A percentile compares a stretch with the other conserved stretches of the same genome.
These are phyloP conservation scores for Seira ritae DNA, from an alignment of 2,888 invertebrate species.

Conservation along the genomic window DNA sequence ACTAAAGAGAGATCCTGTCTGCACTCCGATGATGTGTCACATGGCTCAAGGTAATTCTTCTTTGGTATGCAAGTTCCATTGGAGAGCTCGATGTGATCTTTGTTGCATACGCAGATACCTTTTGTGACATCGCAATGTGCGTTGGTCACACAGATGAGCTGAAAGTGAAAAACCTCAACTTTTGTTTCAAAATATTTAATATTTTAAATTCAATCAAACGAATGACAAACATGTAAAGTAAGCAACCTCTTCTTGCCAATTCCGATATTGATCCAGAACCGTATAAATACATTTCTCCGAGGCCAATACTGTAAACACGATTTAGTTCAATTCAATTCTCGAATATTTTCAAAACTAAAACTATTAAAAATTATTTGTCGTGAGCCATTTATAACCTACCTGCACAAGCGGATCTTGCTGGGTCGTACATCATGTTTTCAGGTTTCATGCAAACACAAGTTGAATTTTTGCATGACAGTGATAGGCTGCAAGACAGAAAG, in stretches of 20 bases:
- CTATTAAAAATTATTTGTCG: no score
- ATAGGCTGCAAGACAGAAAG: slow-evolving; percentile 30
- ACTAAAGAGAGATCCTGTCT: slow-evolving; percentile 35
- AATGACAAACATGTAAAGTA: no score
- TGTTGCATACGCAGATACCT: slow-evolving; percentile 51
- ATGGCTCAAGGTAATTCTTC: slow-evolving; percentile 33
- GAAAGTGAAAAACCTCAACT: no score
- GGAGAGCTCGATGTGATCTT: slow-evolving; percentile 43
- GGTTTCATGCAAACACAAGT: slow-evolving; percentile 57
- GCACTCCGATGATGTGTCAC: slow-evolving; percentile 45
- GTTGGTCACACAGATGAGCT: slow-evolving; percentile 46
- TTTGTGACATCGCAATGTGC: slow-evolving; percentile 40
- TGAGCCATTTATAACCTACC: no score
- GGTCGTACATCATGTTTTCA: slow-evolving; percentile 52
- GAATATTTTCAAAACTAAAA: no score
- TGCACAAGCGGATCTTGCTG: not conserved
- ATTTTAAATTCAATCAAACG: no score
- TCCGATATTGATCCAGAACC: slow-evolving; percentile 49
- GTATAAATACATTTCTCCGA: slow-evolving; percentile 60
- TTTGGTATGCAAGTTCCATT: slow-evolving; percentile 58
- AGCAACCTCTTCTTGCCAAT: slow-evolving; percentile 32
- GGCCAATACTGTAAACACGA: slow-evolving; percentile 40
- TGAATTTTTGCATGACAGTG: slow-evolving; percentile 44
- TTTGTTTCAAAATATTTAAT: no score
- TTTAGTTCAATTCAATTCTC: no score